Base-by-base conservation (phyloP, 92 coral and sea anemone species). In the Ricordea florida region DNA sequence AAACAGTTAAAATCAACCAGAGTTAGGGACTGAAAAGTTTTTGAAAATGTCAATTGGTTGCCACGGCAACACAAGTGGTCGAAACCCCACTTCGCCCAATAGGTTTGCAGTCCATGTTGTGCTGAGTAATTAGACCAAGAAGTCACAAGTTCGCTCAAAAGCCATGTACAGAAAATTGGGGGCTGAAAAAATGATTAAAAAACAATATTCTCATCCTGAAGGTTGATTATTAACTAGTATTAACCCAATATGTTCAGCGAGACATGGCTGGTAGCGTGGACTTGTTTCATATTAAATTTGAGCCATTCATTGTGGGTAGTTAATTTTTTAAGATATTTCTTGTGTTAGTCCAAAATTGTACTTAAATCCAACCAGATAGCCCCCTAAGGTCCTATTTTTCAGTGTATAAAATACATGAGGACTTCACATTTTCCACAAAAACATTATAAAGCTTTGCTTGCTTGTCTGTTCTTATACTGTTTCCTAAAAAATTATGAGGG, bases 41-140 rank as follows among this genome's bases (percentile, higher is more conserved):
- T n/a, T n/a, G n/a, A n/a, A n/a, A n/a, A n/a, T n/a, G n/a, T n/a
- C n/a, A n/a, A n/a, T n/a, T n/a, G n/a, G n/a, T n/a, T n/a, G n/a
- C n/a, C n/a, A n/a, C n/a, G n/a, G n/a, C n/a, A n/a, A n/a, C n/a
- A n/a, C n/a, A n/a, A n/a, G n/a, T n/a, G n/a, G 25, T 34, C 36
- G 52, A 50, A 75, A 61, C 53, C 82, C 43, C 11, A 74, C 50
- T 75, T 48, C 23, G 27, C 72, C 48, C 81, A 26, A 74, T 47
- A 45, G 72, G 62, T 10, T 57, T 60, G 59, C 29, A 51, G 59
- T 25, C 20, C 16, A 11, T 53, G 1, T 28, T 27, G 30, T 26
- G 27, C 30, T 26, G 60, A 53, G 13, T 21, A 18, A 24, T 28
- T 21, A 28, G 60, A 23, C 60, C 29, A 25, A 7, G 29, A 51